These are phyloP conservation scores for Tenthredo distinguenda DNA, from an alignment of 2,888 invertebrate genomes.

Conservation along the genomic window DNA sequence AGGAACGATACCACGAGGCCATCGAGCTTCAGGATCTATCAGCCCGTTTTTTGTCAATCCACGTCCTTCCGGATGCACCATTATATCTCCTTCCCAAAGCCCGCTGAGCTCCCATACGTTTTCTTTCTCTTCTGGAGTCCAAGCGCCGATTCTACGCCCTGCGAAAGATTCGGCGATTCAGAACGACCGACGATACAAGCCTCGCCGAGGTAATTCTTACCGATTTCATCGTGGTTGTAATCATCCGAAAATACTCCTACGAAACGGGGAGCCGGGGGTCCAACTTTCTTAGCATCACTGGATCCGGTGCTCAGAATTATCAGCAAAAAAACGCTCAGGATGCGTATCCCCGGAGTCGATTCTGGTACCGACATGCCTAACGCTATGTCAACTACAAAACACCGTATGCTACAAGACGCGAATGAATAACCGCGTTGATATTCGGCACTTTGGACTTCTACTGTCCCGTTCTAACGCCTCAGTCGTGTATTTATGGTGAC, in stretches of 20 bases:
- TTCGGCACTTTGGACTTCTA: background rate
- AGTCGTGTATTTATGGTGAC: slow-evolving; percentile 30
- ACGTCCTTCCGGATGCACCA: slow-evolving; percentile 75
- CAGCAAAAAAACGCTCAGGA: background rate
- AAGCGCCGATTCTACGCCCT: slow-evolving; percentile 72
- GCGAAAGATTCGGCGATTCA: slow-evolving; percentile 58
- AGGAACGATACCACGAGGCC: slow-evolving; percentile 81
- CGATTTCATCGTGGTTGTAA: slow-evolving; percentile 63
- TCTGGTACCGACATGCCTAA: background rate
- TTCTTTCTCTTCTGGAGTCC: slow-evolving; percentile 78
- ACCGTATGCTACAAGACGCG: background rate
- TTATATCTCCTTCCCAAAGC: slow-evolving; percentile 83
- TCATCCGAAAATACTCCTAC: slow-evolving; percentile 60
- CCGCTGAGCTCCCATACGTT: slow-evolving; percentile 82
- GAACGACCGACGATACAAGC: background rate
- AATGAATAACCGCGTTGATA: background rate
- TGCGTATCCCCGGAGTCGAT: background rate
- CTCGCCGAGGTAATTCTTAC: slow-evolving; percentile 55
- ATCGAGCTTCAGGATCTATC: slow-evolving; percentile 77
- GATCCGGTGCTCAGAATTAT: background rate
- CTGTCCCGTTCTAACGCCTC: background rate
- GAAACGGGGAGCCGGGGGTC: slow-evolving; percentile 64
- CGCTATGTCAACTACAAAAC: background rate
- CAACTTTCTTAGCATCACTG: slow-evolving; percentile 34
- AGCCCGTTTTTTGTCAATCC: slow-evolving; percentile 77